Conservation (phyloP, 1,140 invertebrate genomes). For the Camponotus floridanus region DNA sequence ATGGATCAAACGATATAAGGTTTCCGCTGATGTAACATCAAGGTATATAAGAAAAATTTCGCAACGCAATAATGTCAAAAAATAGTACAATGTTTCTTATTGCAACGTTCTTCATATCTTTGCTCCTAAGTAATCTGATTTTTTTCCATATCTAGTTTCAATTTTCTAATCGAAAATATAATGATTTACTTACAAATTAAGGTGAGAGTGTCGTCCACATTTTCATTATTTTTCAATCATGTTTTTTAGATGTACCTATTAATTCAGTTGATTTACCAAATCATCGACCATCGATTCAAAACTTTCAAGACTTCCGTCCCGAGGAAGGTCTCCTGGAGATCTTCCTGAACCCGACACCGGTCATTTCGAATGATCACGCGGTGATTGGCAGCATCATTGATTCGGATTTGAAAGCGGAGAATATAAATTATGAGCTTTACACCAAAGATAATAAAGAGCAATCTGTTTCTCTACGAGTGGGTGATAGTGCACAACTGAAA, state of each 20-base stretch:
- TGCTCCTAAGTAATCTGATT: slow-evolving; percentile 36
- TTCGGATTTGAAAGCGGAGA: slow-evolving; percentile 50
- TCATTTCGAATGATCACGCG: slow-evolving; percentile 54
- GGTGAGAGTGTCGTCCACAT: not conserved
- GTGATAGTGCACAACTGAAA: slow-evolving; percentile 64
- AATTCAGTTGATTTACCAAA: slow-evolving; percentile 8
- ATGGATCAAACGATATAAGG: slow-evolving; percentile 17
- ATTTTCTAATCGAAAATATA: not conserved
- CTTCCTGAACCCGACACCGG: slow-evolving; percentile 63
- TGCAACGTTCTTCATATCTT: slow-evolving; percentile 14
- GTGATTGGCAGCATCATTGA: slow-evolving; percentile 51
- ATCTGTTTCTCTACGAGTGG: slow-evolving; percentile 47
- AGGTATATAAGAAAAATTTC: slow-evolving; percentile 43
- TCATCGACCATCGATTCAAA: slow-evolving; percentile 28
- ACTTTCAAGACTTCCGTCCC: slow-evolving; percentile 36
- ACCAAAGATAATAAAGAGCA: slow-evolving; percentile 72
- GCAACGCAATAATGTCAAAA: not conserved
- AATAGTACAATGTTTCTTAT: slow-evolving; percentile 32
- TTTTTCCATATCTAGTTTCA: not conserved
- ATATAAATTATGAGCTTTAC: slow-evolving; percentile 74
- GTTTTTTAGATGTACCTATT: slow-evolving; percentile 40
- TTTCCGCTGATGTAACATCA: slow-evolving; percentile 35
- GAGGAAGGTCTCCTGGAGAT: slow-evolving; percentile 65
- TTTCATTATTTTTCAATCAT: slow-evolving; percentile 27
- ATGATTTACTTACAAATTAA: not conserved